Evolutionary conservation across 2,888 invertebrate genomes (phyloP).

Genomic region (Stenoptilia bipunctidactyla): DNA sequence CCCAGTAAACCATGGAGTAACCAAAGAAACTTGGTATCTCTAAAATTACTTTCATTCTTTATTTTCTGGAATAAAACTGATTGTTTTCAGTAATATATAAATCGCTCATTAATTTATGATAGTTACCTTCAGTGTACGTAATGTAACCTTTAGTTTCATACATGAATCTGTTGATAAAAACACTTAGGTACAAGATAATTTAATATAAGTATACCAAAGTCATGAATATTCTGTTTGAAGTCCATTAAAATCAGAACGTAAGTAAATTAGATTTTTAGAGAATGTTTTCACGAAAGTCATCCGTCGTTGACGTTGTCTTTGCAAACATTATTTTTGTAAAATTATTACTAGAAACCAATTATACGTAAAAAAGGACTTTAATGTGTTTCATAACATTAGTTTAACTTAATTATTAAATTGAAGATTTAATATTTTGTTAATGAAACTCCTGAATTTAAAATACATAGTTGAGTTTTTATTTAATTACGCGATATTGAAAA

Average conservation of each 20-base stretch:
- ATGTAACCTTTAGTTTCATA: neutral
- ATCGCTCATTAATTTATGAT: conserved; percentile 9
- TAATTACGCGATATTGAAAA: too few species aligned
- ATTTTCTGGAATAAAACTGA: neutral
- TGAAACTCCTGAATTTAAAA: neutral
- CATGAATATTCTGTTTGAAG: neutral
- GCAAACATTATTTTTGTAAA: conserved; percentile 66
- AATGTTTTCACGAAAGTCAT: neutral
- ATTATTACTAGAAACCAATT: conserved; percentile 65
- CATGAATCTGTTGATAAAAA: conserved; percentile 31
- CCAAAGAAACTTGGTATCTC: too few species aligned
- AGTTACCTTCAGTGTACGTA: conserved; percentile 52
- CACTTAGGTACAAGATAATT: conserved; percentile 38
- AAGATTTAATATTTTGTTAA: neutral
- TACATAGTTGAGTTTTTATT: too few species aligned
- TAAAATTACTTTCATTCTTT: too few species aligned
- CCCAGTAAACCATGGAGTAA: conserved; percentile 18
- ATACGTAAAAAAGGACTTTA: conserved; percentile 61
- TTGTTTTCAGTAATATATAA: conserved; percentile 8
- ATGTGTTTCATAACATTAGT: conserved; percentile 33
- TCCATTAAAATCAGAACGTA: too few species aligned
- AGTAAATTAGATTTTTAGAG: neutral
- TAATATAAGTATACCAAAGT: conserved; percentile 65
- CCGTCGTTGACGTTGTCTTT: conserved; percentile 27
- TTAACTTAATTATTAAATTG: conserved; percentile 32